Base-by-base conservation (phyloP, 2,797 vertebrate genomes). In the Aphelocoma californica region DNA sequence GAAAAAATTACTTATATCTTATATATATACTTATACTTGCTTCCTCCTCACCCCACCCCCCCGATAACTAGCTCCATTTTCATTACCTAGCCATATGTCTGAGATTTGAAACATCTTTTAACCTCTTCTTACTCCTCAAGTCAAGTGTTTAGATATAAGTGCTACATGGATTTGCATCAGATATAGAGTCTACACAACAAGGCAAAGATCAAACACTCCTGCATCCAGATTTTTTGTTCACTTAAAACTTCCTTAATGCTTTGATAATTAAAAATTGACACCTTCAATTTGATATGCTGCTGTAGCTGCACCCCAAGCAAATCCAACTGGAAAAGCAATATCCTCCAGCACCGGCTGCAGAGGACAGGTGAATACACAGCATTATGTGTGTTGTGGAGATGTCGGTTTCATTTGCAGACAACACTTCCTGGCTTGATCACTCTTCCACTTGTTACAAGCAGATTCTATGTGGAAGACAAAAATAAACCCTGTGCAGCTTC, bases 251-350 rank as follows among this genome's bases (percentile, higher is more conserved):
- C 17, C 40, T 67, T 56, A 26, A 86, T 71, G 91, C 53, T 93
- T 88, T 48, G 47, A 40, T 62, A 91, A 32, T 38, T 92, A 86
- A 69, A 95, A 97, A 78, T 57, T 83, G 71, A 89, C 98, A 99
- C 98, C 98, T 98, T 99, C 98, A 88, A 98, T 98, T 91, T 99
- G 98, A 97, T 98, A 99, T 5, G 98, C 98, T 17, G 98, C 97
- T n/a, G 98, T 98, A 40, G 97, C 96, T 34, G 98, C 98, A 85
- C 98, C 98, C 98, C 98, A 99, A 26, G 98, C 98, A 97, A 99
- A 99, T 87, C 97, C 97, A 69, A 48, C 72, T 58, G 98, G 98
- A 92, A 99, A 99, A 97, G 98, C 97, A 93, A 95, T 93, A 89
- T 74, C 87, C 84, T 85, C 89, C n/a, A 79, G 79, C 75, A 61